phyloP scores from a whole-genome alignment of 2,888 invertebrate species.

The Hedychridium roseum region DNA sequence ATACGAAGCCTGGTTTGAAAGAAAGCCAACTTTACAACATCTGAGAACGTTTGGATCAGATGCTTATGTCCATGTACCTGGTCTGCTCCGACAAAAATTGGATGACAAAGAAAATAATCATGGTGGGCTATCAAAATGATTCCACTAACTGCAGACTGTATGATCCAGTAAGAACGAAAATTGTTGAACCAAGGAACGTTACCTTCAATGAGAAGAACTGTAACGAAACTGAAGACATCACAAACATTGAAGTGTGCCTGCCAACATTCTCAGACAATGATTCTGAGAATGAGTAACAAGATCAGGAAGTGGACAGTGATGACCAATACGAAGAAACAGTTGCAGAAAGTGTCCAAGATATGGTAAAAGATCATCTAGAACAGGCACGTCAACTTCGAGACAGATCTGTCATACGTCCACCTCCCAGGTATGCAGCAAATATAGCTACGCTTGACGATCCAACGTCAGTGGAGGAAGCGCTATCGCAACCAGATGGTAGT shows the following conservation, averaged over 20 bases:
- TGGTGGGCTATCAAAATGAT: constrained; percentile 43
- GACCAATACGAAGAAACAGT: constrained; percentile 3
- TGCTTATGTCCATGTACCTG: constrained; percentile 28
- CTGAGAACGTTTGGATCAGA: constrained; percentile 36
- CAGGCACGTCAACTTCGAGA: not conserved
- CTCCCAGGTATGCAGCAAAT: not conserved
- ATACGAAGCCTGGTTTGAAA: constrained; percentile 35
- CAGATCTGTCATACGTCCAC: not conserved
- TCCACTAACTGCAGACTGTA: constrained; percentile 35
- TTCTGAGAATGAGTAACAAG: not conserved
- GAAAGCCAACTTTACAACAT: constrained; percentile 36
- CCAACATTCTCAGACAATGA: not conserved
- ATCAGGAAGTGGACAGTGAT: not conserved
- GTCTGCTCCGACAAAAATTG: constrained; percentile 25
- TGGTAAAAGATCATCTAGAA: not conserved
- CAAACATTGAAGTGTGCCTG: not conserved
- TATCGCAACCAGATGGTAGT: constrained; percentile 8
- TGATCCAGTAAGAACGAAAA: constrained; percentile 22
- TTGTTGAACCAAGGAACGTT: constrained; percentile 30
- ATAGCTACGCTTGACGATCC: constrained; percentile 12
- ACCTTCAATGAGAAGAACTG: not conserved
- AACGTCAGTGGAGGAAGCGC: constrained; percentile 19
- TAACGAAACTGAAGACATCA: not conserved
- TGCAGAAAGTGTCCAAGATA: no score
- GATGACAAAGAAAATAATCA: constrained; percentile 25